These are phyloP conservation scores for Macrotis lagotis DNA, from an alignment of 2,113 vertebrate species.

Conservation along the genomic window DNA sequence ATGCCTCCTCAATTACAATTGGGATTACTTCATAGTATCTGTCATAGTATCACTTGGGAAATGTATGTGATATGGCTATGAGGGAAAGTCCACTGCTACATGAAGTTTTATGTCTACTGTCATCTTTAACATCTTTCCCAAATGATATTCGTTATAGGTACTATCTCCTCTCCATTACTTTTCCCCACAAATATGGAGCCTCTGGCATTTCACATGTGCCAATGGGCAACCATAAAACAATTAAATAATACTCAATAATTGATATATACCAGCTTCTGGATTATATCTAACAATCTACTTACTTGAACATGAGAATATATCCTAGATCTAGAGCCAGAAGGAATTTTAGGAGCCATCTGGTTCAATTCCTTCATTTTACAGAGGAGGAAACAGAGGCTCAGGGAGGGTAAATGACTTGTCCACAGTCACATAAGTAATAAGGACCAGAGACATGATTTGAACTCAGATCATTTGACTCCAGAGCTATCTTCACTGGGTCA, in stretches of 20 bases:
- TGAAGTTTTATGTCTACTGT: background rate
- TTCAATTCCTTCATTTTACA: background rate
- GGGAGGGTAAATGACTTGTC: background rate
- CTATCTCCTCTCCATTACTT: background rate
- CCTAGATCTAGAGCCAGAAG: background rate
- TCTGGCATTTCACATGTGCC: slow-evolving; percentile 20
- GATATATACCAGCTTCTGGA: slow-evolving; percentile 14
- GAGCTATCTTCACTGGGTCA: background rate
- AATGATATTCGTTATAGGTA: background rate
- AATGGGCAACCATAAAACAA: slow-evolving; percentile 8
- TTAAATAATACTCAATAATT: slow-evolving; percentile 5
- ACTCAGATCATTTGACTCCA: background rate
- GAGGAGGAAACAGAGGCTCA: background rate
- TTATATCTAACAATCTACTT: slow-evolving; percentile 11
- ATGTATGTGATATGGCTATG: background rate
- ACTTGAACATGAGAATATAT: slow-evolving; percentile 21
- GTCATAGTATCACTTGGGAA: slow-evolving; percentile 17
- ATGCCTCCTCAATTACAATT: slow-evolving; percentile 22
- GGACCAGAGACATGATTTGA: background rate
- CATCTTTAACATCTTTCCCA: slow-evolving; percentile 18
- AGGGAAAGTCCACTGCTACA: slow-evolving; percentile 4
- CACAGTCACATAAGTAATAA: background rate
- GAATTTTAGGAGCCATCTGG: background rate
- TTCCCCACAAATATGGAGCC: slow-evolving; percentile 8
- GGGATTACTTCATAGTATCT: background rate